Base-by-base conservation (phyloP, 2,888 invertebrate species). In the Chironomus tentans region DNA sequence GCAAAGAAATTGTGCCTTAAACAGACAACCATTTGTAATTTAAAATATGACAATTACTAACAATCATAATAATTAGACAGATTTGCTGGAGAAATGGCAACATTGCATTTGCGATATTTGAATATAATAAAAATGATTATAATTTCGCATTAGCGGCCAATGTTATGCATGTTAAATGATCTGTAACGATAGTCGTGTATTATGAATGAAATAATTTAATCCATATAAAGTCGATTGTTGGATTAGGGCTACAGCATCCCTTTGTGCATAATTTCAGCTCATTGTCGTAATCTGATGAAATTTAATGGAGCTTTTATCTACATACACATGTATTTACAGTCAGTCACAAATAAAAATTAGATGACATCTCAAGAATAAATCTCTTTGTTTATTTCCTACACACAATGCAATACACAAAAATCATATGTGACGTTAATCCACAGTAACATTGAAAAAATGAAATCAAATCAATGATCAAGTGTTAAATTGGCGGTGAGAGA, bases 61-160 rank as follows among this genome's bases (percentile, higher is more conserved):
- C 62, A 65, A 65, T 65, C 62, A 65, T 65, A 65, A 65, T 65
- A 65, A 65, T 65, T 65, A 65, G 62, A 65, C 62, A 65, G 62
- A 65, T 65, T 65, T 50, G 50, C 28, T 28, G 5, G 28, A 28
- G 28, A 28, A 28, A 28, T 28, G 28, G 28, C 28, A 28, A 28
- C 5, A 28, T 6, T 50, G 50, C 13, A 50, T 50, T 50, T 50
- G 13, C 13, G 4, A 50, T 50, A 50, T 50, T 50, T 50, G 50
- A 50, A n/a, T 48, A 12, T 13, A 13, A 13, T 28, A 28, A 28
- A 28, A 28, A 4, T 28, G 28, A 28, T 4, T 28, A 4, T 28
- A 28, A 28, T 28, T 28, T 28, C 5, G 28, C 28, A 28, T 28
- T 28, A 28, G 4, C 28, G 28, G 5, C 28, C 28, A 28, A 28